A percentile compares a stretch with the other conserved stretches of the same genome.
Evolutionary conservation across 2,113 vertebrate genomes (phyloP).

Genomic region (Crypturellus undulatus): DNA sequence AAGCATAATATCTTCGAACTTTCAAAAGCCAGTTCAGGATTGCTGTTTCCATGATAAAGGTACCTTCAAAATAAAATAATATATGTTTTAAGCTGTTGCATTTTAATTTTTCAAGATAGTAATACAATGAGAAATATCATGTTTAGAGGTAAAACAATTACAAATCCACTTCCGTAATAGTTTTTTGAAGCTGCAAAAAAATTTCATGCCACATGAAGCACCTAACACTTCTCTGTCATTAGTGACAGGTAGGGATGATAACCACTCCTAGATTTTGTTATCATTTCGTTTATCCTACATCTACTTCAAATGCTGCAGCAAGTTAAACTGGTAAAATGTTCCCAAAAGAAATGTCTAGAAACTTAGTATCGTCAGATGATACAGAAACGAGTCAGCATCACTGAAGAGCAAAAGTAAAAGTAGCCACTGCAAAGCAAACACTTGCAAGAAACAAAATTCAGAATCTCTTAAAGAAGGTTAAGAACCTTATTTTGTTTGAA

Average conservation of each 20-base stretch:
- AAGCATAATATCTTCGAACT: constrained; percentile 95
- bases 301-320: not conserved
- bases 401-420: not conserved
- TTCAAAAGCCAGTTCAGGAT: constrained; percentile 93
- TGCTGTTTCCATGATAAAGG: constrained; percentile 91
- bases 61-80: constrained; percentile 81
- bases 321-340: not conserved
- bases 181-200: not conserved
- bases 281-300: not conserved
- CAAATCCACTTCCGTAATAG: not conserved
- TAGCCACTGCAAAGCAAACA: not conserved
- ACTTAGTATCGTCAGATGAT: not conserved
- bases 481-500: not conserved
- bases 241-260: not conserved
- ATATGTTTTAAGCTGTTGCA: not conserved
- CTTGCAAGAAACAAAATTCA: accelerated
- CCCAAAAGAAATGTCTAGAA: not conserved
- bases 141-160: not conserved
- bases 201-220: not conserved
- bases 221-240: not conserved
- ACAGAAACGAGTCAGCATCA: not conserved
- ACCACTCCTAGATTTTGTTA: not conserved
- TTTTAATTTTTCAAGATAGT: not conserved
- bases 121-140: not conserved
- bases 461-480: not conserved